These are phyloP conservation scores for Melanotaenia nigrans DNA, from an alignment of 2,797 vertebrate species.

Conservation along the genomic window DNA sequence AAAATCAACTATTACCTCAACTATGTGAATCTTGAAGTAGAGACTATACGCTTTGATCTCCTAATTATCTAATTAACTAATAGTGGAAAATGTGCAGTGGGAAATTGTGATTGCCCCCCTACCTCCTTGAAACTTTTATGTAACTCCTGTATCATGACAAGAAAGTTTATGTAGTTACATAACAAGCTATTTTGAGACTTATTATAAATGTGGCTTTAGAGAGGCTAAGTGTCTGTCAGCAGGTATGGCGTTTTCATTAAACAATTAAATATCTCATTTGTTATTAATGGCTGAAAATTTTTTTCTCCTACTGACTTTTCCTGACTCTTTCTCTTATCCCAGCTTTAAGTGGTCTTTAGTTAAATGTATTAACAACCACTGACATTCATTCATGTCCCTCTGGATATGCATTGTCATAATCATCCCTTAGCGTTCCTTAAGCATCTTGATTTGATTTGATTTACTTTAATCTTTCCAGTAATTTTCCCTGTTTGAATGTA, in stretches of 20 bases:
- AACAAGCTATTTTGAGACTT: slow-evolving; percentile 45
- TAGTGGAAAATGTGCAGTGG: slow-evolving; percentile 60
- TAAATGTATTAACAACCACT: background rate
- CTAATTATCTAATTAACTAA: slow-evolving; percentile 74
- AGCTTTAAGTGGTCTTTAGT: too few relatives aligned
- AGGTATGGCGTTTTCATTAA: background rate
- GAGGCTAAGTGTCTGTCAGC: background rate
- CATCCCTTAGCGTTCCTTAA: background rate
- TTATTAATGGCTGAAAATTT: background rate
- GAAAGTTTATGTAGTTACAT: slow-evolving; percentile 55
- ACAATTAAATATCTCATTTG: background rate
- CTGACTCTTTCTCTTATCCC: background rate
- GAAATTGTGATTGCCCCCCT: slow-evolving; percentile 55
- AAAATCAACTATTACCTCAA: slow-evolving; percentile 74
- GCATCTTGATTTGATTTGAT: background rate
- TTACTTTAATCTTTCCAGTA: background rate
- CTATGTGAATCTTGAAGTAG: slow-evolving; percentile 48
- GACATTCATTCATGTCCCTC: background rate
- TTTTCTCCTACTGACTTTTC: background rate
- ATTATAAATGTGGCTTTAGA: background rate
- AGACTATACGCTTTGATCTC: slow-evolving; percentile 68
- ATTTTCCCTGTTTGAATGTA: slow-evolving; percentile 29
- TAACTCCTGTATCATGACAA: slow-evolving; percentile 56
- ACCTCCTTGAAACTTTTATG: slow-evolving; percentile 45
- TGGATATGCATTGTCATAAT: too few relatives aligned